Conservation (phyloP, 2,113 vertebrate species). For the Quiscalus mexicanus region DNA sequence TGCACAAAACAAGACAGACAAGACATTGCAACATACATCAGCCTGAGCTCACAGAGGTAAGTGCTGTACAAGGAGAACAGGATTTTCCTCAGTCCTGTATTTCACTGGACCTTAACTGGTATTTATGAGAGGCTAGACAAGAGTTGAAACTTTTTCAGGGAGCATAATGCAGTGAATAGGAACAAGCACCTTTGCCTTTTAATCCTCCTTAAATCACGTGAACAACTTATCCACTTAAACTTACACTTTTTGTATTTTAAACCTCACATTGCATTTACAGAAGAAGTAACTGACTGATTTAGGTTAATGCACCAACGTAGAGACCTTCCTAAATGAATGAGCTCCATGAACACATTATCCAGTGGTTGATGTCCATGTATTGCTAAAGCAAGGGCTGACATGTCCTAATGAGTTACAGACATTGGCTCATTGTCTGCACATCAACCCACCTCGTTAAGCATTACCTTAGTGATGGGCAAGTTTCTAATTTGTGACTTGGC, state of each 20-base stretch:
- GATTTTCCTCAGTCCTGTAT: not conserved
- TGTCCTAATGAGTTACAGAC: not conserved
- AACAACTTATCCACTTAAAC: not conserved
- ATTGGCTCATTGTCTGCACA: not conserved
- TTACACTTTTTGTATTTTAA: not conserved
- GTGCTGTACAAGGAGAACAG: not conserved
- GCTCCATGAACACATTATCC: not conserved
- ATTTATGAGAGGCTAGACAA: not conserved
- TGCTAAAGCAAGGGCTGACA: not conserved
- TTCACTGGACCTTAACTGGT: not conserved
- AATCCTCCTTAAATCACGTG: not conserved
- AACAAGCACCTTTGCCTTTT: not conserved
- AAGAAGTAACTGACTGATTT: not conserved
- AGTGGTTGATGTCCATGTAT: not conserved
- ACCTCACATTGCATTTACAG: not conserved
- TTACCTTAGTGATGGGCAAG: not conserved
- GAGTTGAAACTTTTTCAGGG: not conserved
- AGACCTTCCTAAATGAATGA: not conserved
- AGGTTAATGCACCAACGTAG: not conserved
- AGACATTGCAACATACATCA: constrained; percentile 16
- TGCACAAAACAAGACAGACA: constrained; percentile 3
- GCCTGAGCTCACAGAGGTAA: not conserved
- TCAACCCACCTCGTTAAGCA: not conserved
- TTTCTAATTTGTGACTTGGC: not conserved
- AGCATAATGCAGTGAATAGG: not conserved